These are phyloP conservation scores for Calyptommatus sinebrachiatus DNA, from an alignment of 2,113 vertebrate genomes.

Conservation along the genomic window DNA sequence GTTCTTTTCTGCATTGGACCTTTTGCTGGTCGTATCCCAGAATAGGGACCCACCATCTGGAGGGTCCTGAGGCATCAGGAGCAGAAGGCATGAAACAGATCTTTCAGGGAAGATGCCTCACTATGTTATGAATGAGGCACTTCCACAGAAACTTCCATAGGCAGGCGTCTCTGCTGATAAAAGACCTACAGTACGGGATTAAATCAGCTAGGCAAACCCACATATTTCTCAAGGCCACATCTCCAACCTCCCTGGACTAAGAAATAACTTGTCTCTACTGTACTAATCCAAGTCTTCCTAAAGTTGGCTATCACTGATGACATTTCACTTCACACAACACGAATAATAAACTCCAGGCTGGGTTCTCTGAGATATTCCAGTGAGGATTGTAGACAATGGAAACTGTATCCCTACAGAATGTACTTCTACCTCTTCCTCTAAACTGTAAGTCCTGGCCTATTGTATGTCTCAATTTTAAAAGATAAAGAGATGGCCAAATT, in stretches of 20 bases:
- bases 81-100: too few species aligned
- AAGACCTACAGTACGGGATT: not conserved
- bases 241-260: not conserved
- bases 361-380: not conserved
- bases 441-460: not conserved
- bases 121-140: too few species aligned
- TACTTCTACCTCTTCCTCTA: not conserved
- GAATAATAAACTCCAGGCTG: not conserved
- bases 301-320: not conserved
- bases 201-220: not conserved
- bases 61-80: too few species aligned
- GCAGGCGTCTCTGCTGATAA: too few species aligned
- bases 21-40: too few species aligned
- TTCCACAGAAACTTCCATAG: too few species aligned
- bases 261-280: not conserved
- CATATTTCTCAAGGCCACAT: not conserved
- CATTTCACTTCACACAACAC: not conserved
- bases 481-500: constrained; percentile 37
- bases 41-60: too few species aligned
- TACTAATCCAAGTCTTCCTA: too few species aligned
- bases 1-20: too few species aligned
- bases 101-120: too few species aligned
- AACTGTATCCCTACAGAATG: not conserved
- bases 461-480: constrained; percentile 34
- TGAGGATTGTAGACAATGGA: constrained; percentile 1